These are phyloP conservation scores for Pollenia labialis DNA, from an alignment of 2,888 invertebrate genomes.

Conservation along the genomic window DNA sequence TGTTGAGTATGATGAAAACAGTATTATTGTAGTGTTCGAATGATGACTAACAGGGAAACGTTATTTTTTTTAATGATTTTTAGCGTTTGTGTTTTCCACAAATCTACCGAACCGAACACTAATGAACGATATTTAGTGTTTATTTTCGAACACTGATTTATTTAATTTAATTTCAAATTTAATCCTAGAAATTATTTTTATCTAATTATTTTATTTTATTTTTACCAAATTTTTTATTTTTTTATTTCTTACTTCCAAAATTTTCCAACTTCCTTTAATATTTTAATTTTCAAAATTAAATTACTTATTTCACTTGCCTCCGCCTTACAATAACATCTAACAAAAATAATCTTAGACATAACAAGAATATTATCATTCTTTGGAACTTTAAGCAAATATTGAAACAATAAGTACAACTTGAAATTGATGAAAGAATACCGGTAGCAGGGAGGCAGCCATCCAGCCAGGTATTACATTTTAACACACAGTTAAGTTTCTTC, in stretches of 20 bases:
- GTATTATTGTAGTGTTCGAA: no score
- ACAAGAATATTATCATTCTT: slow-evolving; percentile 37
- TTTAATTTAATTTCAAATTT: no score
- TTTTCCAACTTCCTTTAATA: neutral
- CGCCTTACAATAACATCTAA: neutral
- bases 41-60: no score
- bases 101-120: no score
- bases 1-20: no score
- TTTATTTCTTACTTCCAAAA: neutral
- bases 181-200: no score
- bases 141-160: no score
- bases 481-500: neutral
- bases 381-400: slow-evolving; percentile 64
- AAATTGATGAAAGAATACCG: slow-evolving; percentile 42
- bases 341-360: slow-evolving; percentile 20
- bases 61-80: no score
- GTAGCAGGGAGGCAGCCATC: neutral
- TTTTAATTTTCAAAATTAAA: slow-evolving; percentile 23
- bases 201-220: neutral
- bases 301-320: neutral
- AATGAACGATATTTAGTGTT: no score
- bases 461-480: neutral
- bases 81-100: no score
- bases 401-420: slow-evolving; percentile 55
- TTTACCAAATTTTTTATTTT: neutral